Evolutionary conservation across 1,140 invertebrate species (phyloP).

Genomic region (Macrosteles quadrilineatus): DNA sequence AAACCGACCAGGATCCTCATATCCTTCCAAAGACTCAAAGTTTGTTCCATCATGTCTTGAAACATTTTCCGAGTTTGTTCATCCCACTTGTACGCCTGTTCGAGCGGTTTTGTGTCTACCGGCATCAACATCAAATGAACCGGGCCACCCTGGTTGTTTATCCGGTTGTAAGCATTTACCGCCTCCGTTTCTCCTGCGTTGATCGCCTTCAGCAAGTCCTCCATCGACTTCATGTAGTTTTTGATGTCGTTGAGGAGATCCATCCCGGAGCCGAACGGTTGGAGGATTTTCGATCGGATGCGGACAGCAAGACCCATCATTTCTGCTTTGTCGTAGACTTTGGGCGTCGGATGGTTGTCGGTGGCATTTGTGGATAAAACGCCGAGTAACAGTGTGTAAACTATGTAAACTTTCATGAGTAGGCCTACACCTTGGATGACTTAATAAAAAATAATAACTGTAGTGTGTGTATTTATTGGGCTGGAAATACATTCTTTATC

Average conservation of each 20-base stretch:
- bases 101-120: background rate
- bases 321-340: conserved; percentile 1
- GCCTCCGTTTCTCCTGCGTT: background rate
- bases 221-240: background rate
- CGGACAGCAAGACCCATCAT: background rate
- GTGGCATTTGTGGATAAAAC: too few species aligned
- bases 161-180: background rate
- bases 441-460: too few species aligned
- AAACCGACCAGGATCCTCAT: background rate
- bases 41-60: conserved; percentile 11
- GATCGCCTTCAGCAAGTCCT: background rate
- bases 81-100: background rate
- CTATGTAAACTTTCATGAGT: too few species aligned
- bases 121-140: background rate
- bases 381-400: too few species aligned
- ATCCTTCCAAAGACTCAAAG: background rate
- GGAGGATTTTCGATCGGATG: background rate
- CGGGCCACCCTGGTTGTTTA: background rate
- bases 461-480: too few species aligned
- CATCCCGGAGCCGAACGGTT: background rate
- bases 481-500: too few species aligned
- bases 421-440: too few species aligned
- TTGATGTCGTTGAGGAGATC: conserved; percentile 1
- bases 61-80: background rate
- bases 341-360: background rate